Conservation (phyloP, 2,113 vertebrate species). For the Sebastes fasciatus region DNA sequence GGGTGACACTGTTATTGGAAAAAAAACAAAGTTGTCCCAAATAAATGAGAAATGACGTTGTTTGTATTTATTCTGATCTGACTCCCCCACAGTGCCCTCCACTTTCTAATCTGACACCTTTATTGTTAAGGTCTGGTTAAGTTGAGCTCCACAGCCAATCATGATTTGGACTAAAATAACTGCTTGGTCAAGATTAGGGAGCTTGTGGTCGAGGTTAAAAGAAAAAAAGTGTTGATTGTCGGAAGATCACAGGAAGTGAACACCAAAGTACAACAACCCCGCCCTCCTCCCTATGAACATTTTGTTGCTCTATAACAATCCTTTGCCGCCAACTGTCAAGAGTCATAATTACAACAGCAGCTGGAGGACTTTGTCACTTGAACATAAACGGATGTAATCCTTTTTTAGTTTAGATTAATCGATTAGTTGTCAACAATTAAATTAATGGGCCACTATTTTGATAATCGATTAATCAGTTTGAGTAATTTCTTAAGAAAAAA, state of each 20-base stretch:
- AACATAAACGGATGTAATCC: background rate
- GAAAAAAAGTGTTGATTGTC: background rate
- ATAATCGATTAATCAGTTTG: too few species aligned
- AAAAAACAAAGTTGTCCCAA: background rate
- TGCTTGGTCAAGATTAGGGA: background rate
- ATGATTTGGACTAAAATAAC: background rate
- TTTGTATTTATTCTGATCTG: background rate
- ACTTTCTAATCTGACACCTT: background rate
- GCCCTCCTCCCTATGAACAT: background rate
- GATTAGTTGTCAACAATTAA: too few species aligned
- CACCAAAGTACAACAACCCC: background rate
- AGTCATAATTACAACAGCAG: background rate
- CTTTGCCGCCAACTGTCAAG: background rate
- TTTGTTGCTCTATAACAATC: too few species aligned
- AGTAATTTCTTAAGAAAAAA: too few species aligned
- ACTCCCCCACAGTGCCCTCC: background rate
- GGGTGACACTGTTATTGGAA: background rate
- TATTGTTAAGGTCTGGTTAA: background rate
- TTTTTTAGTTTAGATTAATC: too few species aligned
- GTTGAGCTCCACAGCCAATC: background rate
- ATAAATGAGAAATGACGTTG: background rate
- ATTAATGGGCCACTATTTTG: too few species aligned
- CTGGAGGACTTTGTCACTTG: background rate
- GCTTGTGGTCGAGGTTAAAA: background rate
- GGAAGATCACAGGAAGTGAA: background rate